A percentile compares a stretch with the other conserved stretches of the same genome.
phyloP scores from a whole-genome alignment of 2,113 vertebrate genomes.

The Gallinago undulata region DNA sequence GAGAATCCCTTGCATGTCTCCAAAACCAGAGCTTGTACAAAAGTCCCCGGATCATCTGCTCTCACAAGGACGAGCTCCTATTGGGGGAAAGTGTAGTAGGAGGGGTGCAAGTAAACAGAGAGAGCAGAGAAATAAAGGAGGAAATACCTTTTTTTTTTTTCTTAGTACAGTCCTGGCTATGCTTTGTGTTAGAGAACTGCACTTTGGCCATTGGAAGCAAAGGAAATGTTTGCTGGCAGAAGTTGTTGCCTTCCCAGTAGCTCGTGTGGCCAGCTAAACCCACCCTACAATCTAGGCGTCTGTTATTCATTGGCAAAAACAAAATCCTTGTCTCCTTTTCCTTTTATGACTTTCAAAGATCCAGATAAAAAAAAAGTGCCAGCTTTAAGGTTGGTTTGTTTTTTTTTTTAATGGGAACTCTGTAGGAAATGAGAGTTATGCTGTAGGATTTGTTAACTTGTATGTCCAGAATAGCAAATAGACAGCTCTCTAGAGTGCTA shows the following conservation, averaged over 20 bases:
- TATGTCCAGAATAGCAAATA: not conserved
- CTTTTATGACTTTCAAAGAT: slow-evolving; percentile 2
- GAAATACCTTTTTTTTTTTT: not conserved
- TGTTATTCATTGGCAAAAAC: slow-evolving; percentile 29
- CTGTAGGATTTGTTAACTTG: not conserved
- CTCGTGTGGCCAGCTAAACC: slow-evolving; percentile 24
- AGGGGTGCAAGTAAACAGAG: not conserved
- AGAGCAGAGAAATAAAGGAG: not conserved
- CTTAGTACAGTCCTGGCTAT: not conserved
- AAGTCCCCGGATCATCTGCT: not conserved
- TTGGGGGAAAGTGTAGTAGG: not conserved
- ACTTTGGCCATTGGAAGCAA: not conserved
- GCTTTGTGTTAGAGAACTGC: not conserved
- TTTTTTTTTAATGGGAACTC: not conserved
- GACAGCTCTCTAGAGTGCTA: not conserved
- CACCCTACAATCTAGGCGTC: slow-evolving; percentile 22
- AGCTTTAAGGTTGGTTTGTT: not conserved
- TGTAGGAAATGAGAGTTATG: not conserved
- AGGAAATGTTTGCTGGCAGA: slow-evolving; percentile 15
- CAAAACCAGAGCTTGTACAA: not conserved
- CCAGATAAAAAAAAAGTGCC: not conserved
- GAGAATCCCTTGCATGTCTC: not conserved
- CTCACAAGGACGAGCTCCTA: not conserved
- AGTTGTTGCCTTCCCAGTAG: not conserved
- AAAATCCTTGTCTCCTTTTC: slow-evolving; percentile 23